Conservation (phyloP, 2,888 invertebrate species). For the Patella depressa region DNA sequence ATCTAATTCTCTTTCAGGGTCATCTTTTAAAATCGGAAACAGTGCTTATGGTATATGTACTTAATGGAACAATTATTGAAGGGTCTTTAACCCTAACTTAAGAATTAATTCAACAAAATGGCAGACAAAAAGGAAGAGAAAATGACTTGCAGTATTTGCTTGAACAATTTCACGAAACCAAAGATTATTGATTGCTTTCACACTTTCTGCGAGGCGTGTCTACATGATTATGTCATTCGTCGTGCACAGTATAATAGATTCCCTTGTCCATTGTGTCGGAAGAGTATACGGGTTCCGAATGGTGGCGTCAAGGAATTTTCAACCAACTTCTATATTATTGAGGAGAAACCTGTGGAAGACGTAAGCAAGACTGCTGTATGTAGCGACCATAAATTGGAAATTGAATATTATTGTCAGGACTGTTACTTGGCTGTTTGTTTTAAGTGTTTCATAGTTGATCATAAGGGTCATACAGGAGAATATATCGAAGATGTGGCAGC, state of each 20-base stretch:
- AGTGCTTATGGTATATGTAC: too few species aligned
- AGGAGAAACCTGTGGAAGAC: background rate
- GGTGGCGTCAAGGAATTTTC: background rate
- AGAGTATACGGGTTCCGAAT: background rate
- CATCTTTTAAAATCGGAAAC: too few species aligned
- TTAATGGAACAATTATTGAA: too few species aligned
- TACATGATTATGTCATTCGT: background rate
- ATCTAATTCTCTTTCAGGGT: too few species aligned
- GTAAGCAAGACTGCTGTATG: background rate
- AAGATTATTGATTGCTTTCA: background rate
- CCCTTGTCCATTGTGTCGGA: conserved; percentile 5
- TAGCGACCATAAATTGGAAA: background rate
- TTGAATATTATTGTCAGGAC: background rate
- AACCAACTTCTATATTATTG: background rate
- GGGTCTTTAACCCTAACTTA: too few species aligned
- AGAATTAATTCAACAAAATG: too few species aligned
- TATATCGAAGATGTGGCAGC: background rate
- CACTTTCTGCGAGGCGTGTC: background rate
- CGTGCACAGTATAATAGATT: background rate
- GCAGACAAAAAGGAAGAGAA: too few species aligned
- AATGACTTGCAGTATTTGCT: background rate
- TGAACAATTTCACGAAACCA: background rate
- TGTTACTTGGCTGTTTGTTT: background rate
- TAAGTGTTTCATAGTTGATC: background rate
- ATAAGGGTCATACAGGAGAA: background rate